These are phyloP conservation scores for Acheta domesticus DNA, from an alignment of 2,888 invertebrate genomes.

Conservation along the genomic window DNA sequence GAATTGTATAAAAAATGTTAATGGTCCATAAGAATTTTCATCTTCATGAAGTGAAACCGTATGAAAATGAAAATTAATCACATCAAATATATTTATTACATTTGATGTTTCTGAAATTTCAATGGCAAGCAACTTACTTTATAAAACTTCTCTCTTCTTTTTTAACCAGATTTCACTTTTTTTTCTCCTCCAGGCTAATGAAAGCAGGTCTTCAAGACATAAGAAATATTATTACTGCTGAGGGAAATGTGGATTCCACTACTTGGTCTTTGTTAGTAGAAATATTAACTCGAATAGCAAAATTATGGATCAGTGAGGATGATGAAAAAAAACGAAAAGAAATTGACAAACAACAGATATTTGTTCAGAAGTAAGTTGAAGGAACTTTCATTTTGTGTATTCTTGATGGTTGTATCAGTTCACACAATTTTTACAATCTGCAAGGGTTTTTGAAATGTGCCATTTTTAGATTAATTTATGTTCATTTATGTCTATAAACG, in stretches of 20 bases:
- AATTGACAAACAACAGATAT: constrained; percentile 69
- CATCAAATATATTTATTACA: too few species aligned
- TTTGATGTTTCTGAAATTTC: too few species aligned
- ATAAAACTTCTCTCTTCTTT: not conserved
- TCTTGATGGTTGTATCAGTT: not conserved
- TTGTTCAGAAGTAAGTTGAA: constrained; percentile 26
- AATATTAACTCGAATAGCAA: constrained; percentile 60
- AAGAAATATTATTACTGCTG: not conserved
- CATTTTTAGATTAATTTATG: not conserved
- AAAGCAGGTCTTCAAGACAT: constrained; percentile 46
- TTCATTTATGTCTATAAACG: not conserved
- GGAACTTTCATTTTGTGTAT: not conserved
- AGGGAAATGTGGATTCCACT: constrained; percentile 18
- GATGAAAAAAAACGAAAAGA: constrained; percentile 62
- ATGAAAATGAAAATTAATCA: too few species aligned
- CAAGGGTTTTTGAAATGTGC: not conserved
- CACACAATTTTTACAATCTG: not conserved
- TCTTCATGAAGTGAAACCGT: too few species aligned
- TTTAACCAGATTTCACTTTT: not conserved
- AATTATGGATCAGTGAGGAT: constrained; percentile 74
- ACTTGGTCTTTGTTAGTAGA: constrained; percentile 52
- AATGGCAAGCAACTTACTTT: too few species aligned
- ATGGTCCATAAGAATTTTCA: too few species aligned
- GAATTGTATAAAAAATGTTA: too few species aligned
- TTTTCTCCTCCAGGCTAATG: constrained; percentile 52